These are phyloP conservation scores for Taurulus bubalis DNA, from an alignment of 2,113 vertebrate genomes.

Conservation along the genomic window DNA sequence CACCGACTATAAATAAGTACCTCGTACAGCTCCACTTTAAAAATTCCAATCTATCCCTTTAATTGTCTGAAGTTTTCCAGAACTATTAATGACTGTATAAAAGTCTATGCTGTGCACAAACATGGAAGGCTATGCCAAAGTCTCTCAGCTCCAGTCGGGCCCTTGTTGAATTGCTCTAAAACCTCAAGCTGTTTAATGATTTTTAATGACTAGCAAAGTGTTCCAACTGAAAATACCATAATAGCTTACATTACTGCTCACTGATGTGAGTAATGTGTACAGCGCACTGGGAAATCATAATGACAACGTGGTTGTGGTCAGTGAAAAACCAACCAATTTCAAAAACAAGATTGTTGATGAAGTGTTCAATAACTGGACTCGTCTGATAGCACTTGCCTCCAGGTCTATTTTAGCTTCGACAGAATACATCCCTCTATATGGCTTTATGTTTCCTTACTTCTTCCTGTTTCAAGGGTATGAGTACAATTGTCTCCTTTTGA, in stretches of 20 bases:
- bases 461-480: slow-evolving; percentile 9
- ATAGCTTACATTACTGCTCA: slow-evolving; percentile 22
- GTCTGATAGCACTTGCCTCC: not conserved
- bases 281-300: slow-evolving; percentile 28
- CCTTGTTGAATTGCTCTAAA: slow-evolving; percentile 32
- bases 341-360: slow-evolving; percentile 2
- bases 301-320: slow-evolving; percentile 26
- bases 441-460: not conserved
- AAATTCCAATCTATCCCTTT: not conserved
- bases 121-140: not conserved
- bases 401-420: slow-evolving; percentile 1
- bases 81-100: not conserved
- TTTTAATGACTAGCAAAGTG: slow-evolving; percentile 34
- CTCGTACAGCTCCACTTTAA: not conserved
- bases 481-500: slow-evolving; percentile 29
- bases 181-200: slow-evolving; percentile 46
- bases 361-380: slow-evolving; percentile 12
- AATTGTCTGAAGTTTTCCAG: not conserved
- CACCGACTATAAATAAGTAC: not conserved
- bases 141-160: not conserved
- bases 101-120: not conserved
- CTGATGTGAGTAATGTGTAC: slow-evolving; percentile 13
- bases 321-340: slow-evolving; percentile 2
- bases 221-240: slow-evolving; percentile 40
- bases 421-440: slow-evolving; percentile 21